phyloP scores from a whole-genome alignment of 2,797 vertebrate species.

The Arnoldichthys spilopterus region DNA sequence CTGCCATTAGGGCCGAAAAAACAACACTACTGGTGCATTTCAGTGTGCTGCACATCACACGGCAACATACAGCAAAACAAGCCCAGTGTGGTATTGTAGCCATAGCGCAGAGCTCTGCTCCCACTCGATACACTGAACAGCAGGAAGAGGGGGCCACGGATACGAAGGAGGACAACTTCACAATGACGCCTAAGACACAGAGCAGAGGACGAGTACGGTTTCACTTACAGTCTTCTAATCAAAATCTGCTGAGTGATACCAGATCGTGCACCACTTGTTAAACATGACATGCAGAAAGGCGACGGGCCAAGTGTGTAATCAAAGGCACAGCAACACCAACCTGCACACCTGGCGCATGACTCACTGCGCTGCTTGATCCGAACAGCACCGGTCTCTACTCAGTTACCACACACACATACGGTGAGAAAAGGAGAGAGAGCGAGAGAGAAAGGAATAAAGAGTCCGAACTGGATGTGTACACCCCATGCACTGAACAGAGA shows the following conservation, averaged over 20 bases:
- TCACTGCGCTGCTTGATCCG: constrained; percentile 37
- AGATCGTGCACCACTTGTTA: constrained; percentile 18
- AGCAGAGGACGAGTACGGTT: constrained; percentile 22
- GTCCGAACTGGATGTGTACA: no score
- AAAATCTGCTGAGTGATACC: neutral
- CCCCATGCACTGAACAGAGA: neutral
- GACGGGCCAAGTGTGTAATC: constrained; percentile 31
- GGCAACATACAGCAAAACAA: no score
- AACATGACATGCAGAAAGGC: constrained; percentile 18
- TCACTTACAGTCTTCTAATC: constrained; percentile 22
- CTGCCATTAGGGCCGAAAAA: no score
- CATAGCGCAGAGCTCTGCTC: no score
- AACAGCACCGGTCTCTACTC: constrained; percentile 30
- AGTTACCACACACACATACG: constrained; percentile 19
- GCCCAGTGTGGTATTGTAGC: no score
- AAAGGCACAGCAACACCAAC: constrained; percentile 34
- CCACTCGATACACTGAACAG: no score
- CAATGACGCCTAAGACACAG: neutral
- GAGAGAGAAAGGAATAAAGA: neutral
- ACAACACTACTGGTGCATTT: no score
- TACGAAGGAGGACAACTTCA: neutral
- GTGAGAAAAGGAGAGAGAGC: no score
- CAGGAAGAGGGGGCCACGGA: neutral
- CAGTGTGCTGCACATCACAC: no score
- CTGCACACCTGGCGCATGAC: constrained; percentile 38